Evolutionary conservation across 2,888 invertebrate species (phyloP).

Genomic region (Boloria selene): DNA sequence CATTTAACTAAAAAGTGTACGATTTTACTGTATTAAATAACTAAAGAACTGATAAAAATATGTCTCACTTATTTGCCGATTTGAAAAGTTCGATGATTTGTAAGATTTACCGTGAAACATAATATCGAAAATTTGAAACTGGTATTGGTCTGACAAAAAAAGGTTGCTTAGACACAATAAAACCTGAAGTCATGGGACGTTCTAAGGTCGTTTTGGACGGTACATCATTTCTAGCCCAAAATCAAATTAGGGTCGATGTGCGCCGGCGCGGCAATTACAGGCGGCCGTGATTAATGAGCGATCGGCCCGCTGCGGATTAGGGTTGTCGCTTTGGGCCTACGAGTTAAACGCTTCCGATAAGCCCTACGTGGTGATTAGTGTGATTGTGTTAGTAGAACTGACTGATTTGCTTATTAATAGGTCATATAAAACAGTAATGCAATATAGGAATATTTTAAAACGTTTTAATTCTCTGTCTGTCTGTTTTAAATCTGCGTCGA

Average conservation of each 20-base stretch:
- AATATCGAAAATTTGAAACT: background rate
- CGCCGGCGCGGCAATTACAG: constrained; percentile 72
- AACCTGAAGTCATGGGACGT: constrained; percentile 34
- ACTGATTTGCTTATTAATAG: constrained; percentile 34
- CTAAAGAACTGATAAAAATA: constrained; percentile 3
- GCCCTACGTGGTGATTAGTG: constrained; percentile 41
- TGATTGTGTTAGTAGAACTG: constrained; percentile 33
- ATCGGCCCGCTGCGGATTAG: constrained; percentile 60
- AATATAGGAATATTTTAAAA: constrained; percentile 11
- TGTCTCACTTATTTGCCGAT: background rate
- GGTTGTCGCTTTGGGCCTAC: constrained; percentile 44
- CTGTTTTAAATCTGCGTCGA: too few relatives aligned
- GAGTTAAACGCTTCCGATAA: constrained; percentile 40
- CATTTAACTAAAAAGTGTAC: constrained; percentile 21
- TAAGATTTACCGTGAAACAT: background rate
- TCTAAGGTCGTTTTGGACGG: constrained; percentile 43
- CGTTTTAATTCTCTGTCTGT: background rate
- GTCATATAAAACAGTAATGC: constrained; percentile 8
- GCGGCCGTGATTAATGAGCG: constrained; percentile 77
- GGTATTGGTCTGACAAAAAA: background rate
- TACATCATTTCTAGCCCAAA: constrained; percentile 68
- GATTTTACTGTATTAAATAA: constrained; percentile 14
- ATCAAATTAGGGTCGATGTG: constrained; percentile 65
- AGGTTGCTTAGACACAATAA: constrained; percentile 1
- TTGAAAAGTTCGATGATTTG: background rate